Evolutionary conservation across 2,113 vertebrate genomes (phyloP), one percentile per base, ranked within the genome.

Genomic region (Serinus canaria): DNA sequence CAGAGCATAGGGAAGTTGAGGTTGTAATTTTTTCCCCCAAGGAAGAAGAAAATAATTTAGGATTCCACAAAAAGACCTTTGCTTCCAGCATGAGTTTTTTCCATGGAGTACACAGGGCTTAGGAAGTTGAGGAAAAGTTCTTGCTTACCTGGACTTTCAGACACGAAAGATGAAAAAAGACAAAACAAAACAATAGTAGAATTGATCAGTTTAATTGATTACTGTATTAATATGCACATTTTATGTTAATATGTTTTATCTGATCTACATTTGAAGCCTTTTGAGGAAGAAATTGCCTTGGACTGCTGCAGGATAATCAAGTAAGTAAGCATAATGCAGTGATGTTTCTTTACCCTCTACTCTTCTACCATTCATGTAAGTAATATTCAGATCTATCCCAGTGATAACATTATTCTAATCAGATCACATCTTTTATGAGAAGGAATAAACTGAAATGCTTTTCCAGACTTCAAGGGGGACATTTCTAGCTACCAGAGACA

Each of bases 381-480:
- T 35, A 83, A 15, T 63, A 73, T 39, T 87, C 50, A 64, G 69
- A 64, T 50, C 27, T 80, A 64, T 37, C 17, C 7, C 19, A 75
- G 22, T 66, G 27, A 39, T 78, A 78, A 58, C 19, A 52, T 39
- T 69, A 69, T 30, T 58, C 7, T 70, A 69, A 70, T 53, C 66
- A 67, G 16, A 67, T 62, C n/a, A 39, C 15, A 30, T 44, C 11
- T 53, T 8, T 74, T 18, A 59, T 13, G 37, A 35, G 24, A 55
- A 69, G 6, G 20, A 90, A 82, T 62, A 70, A 66, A 74, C 14
- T 58, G 22, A 82, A 90, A 73, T 39, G 14, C 2, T 44, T 58
- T 63, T 7, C 0, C 27, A 75, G 6, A 6, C n/a, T 31, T 11
- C 4, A 6, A 2, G 1, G 27, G 33, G 10, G 27, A 44, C 31